phyloP scores from a whole-genome alignment of 2,888 invertebrate species.

The Nephrotoma flavescens region DNA sequence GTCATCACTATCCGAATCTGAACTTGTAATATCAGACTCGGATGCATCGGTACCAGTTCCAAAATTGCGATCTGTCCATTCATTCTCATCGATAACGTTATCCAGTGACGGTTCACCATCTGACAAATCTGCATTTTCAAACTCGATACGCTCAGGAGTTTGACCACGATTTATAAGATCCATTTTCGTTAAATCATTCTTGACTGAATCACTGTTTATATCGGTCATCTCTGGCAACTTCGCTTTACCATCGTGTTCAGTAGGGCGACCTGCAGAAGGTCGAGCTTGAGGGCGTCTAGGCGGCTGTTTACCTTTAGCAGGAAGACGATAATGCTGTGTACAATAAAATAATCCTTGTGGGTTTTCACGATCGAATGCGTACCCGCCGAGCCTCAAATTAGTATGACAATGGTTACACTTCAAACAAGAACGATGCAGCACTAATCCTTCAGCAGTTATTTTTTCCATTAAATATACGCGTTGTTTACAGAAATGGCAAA shows the following conservation, averaged over 20 bases:
- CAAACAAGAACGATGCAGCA: constrained; percentile 86
- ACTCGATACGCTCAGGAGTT: constrained; percentile 68
- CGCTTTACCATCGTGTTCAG: constrained; percentile 21
- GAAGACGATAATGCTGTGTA: constrained; percentile 53
- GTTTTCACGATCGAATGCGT: constrained; percentile 55
- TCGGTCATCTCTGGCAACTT: constrained; percentile 30
- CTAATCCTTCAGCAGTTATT: constrained; percentile 75
- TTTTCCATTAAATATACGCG: constrained; percentile 90
- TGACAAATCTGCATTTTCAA: constrained; percentile 55
- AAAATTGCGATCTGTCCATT: constrained; percentile 90
- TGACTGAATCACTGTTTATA: neutral
- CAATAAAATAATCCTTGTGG: constrained; percentile 58
- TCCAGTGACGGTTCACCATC: constrained; percentile 44
- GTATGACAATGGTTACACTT: constrained; percentile 86
- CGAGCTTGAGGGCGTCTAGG: constrained; percentile 9
- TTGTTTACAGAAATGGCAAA: constrained; percentile 78
- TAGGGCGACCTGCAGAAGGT: constrained; percentile 6
- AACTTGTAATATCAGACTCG: constrained; percentile 37
- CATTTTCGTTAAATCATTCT: constrained; percentile 22
- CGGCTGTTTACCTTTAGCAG: constrained; percentile 34
- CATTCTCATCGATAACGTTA: constrained; percentile 84
- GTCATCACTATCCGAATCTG: constrained; percentile 45
- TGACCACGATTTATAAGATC: constrained; percentile 35
- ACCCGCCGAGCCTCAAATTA: constrained; percentile 61
- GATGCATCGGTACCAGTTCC: constrained; percentile 65